Evolutionary conservation across 2,797 vertebrate genomes (phyloP), one percentile per base, ranked within the genome.

Genomic region (Neosilurus mollespiculum): DNA sequence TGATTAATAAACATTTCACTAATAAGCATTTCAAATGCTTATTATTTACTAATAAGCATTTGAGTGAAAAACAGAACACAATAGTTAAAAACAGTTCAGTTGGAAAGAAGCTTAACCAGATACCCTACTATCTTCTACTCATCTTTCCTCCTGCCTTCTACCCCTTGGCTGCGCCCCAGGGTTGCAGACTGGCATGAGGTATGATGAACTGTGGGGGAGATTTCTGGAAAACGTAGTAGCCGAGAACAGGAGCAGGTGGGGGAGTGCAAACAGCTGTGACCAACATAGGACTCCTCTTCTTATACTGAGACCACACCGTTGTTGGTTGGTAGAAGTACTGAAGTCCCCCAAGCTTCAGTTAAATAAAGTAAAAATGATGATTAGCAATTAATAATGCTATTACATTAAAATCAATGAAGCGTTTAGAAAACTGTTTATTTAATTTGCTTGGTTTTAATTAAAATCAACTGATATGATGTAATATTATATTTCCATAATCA

Each of bases 171-270:
- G 88, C 81, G 15, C 87, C 92, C 91, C 93, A 94, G 1, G 92
- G 90, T 87, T 94, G 93, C 82, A 94, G 84, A 43, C 90, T 24
- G 76, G 93, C 92, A 24, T 93, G 93, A 65, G 95, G 94, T 54
- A 95, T 18, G 71, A 95, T 93, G 91, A 95, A 95, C 88, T 94
- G 94, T 0, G 94, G 93, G 20, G 92, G 34, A 0, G 87, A 84
- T 81, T 93, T 94, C 2, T 93, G 92, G 80, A 94, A 49, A 67
- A 95, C 83, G 85, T 94, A 95, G 91, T 94, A 95, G 83, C 93
- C 90, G 9, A 93, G 90, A 9, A 94, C 81, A n/a, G 92, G 92
- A 69, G 92, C 89, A 0, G 89, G 90, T 0, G 92, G 85, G 5
- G 93, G 90, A 0, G 91, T 81, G 1, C 91, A 93, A 78, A 94